Evolutionary conservation across 2,888 invertebrate species (phyloP).

Genomic region (Thyatira batis): DNA sequence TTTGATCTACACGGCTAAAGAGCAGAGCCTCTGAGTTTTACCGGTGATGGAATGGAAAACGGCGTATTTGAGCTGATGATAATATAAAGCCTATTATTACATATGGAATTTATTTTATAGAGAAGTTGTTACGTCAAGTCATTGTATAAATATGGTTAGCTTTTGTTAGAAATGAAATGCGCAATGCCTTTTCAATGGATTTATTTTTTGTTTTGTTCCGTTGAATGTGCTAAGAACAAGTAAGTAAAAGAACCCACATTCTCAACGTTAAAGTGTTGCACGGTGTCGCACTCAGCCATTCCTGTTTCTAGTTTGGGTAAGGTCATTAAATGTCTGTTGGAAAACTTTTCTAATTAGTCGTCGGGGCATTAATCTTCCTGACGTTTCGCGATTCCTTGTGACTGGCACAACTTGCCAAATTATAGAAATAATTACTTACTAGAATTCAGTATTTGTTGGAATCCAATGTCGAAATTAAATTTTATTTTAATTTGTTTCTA

Average conservation of each 20-base stretch:
- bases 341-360: slow-evolving; percentile 76
- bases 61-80: too few species aligned
- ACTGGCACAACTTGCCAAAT: slow-evolving; percentile 64
- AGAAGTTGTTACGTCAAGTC: too few species aligned
- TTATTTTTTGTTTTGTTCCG: too few species aligned
- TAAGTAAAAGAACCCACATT: not conserved
- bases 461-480: not conserved
- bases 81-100: too few species aligned
- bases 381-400: slow-evolving; percentile 58
- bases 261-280: slow-evolving; percentile 18
- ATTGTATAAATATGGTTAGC: too few species aligned
- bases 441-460: slow-evolving; percentile 6
- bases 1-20: too few species aligned
- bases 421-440: slow-evolving; percentile 54
- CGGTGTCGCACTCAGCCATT: slow-evolving; percentile 29
- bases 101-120: too few species aligned
- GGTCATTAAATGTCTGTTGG: slow-evolving; percentile 66
- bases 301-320: slow-evolving; percentile 35
- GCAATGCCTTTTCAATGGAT: too few species aligned
- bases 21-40: too few species aligned
- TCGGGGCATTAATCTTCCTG: slow-evolving; percentile 69
- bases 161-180: too few species aligned
- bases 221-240: not conserved
- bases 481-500: slow-evolving; percentile 3
- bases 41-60: too few species aligned